These are phyloP conservation scores for Leptopilina boulardi DNA, from an alignment of 1,140 invertebrate genomes.

Conservation along the genomic window DNA sequence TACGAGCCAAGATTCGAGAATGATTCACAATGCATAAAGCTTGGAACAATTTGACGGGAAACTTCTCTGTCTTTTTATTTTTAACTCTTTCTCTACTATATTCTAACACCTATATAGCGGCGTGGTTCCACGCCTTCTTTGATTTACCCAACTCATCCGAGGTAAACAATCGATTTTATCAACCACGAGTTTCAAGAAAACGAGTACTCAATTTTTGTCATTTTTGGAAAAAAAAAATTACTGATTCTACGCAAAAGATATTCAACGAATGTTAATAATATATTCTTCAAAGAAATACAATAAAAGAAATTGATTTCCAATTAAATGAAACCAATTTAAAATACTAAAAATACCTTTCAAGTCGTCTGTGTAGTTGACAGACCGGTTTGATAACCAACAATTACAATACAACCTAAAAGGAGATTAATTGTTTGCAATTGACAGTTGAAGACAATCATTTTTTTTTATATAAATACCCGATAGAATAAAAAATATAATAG, in stretches of 20 bases:
- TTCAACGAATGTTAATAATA: slow-evolving; percentile 1
- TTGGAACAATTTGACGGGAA: slow-evolving; percentile 14
- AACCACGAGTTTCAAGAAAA: slow-evolving; percentile 22
- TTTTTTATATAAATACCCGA: background rate
- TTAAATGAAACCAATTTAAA: slow-evolving; percentile 6
- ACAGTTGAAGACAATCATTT: background rate
- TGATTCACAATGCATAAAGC: slow-evolving; percentile 28
- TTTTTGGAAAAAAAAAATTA: background rate
- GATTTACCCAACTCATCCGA: slow-evolving; percentile 29
- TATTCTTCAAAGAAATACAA: background rate
- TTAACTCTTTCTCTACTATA: background rate
- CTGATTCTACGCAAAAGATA: slow-evolving; percentile 1
- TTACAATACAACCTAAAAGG: background rate
- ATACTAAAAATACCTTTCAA: background rate
- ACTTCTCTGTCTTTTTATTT: background rate
- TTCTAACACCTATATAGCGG: background rate
- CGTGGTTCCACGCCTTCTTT: slow-evolving; percentile 29
- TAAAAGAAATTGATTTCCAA: slow-evolving; percentile 18
- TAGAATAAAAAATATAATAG: background rate
- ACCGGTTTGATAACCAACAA: slow-evolving; percentile 21
- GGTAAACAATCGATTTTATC: slow-evolving; percentile 30
- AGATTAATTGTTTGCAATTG: slow-evolving; percentile 12
- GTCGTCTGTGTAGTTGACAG: background rate
- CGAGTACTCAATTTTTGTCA: background rate
- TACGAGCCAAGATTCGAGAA: slow-evolving; percentile 10